A percentile compares a stretch with the other conserved stretches of the same genome.
These are phyloP conservation scores for Bombus pyrosoma DNA, from an alignment of 1,140 invertebrate genomes.

Conservation along the genomic window DNA sequence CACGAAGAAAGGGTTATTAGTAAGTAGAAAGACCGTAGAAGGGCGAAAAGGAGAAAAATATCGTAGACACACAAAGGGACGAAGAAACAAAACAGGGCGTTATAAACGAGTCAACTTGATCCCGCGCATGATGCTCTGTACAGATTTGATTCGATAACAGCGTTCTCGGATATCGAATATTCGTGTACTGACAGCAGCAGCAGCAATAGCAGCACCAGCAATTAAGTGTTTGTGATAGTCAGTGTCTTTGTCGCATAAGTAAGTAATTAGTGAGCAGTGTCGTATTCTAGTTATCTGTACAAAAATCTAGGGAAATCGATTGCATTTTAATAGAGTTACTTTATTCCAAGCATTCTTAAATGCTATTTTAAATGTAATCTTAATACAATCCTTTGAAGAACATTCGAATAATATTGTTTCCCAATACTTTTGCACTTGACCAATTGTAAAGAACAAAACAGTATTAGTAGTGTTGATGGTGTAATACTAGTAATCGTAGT, in stretches of 20 bases:
- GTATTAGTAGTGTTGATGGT: conserved; percentile 45
- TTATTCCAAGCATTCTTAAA: background rate
- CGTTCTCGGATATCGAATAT: conserved; percentile 16
- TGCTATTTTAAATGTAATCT: too few species aligned
- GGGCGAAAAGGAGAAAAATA: background rate
- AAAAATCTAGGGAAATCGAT: conserved; percentile 3
- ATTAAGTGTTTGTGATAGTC: conserved; percentile 3
- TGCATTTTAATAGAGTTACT: too few species aligned
- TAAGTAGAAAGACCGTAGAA: background rate
- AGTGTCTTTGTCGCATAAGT: conserved; percentile 34
- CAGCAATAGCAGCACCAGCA: conserved; percentile 53
- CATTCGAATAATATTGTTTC: background rate
- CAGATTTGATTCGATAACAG: conserved; percentile 6
- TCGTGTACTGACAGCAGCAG: conserved; percentile 57
- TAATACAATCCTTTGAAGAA: too few species aligned
- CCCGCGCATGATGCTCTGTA: conserved; percentile 19
- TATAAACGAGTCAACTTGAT: conserved; percentile 19
- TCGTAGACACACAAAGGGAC: conserved; percentile 14
- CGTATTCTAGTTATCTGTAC: background rate
- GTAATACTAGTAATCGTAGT: conserved; percentile 49
- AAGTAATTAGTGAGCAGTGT: conserved; percentile 26
- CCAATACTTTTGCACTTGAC: conserved; percentile 15
- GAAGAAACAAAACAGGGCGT: conserved; percentile 41
- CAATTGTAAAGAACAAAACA: background rate
- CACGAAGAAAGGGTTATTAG: background rate